phyloP scores from a whole-genome alignment of 2,797 vertebrate genomes.

The Pyrocephalus nanus region DNA sequence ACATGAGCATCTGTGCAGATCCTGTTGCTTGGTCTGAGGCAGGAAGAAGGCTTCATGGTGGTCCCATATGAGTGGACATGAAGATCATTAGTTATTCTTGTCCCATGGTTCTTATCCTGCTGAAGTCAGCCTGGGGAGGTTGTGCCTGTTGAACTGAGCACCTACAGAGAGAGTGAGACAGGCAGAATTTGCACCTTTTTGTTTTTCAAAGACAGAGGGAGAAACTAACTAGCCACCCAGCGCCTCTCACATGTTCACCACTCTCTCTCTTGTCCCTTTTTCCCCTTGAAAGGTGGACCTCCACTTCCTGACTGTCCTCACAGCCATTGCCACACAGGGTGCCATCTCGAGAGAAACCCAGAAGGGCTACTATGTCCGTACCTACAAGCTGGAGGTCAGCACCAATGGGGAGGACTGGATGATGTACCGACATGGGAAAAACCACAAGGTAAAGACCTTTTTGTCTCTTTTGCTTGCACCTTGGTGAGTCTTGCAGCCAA shows the following conservation, averaged over 20 bases:
- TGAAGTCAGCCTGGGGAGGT: not conserved
- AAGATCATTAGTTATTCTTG: not conserved
- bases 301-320: conserved; percentile 88
- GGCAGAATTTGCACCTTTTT: not conserved
- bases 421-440: conserved; percentile 96
- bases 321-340: conserved; percentile 94
- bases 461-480: not conserved
- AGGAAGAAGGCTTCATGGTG: not conserved
- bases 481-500: not conserved
- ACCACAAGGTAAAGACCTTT: conserved; percentile 88
- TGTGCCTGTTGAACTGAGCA: not conserved
- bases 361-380: conserved; percentile 90
- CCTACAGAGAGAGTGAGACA: not conserved
- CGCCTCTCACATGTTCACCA: not conserved
- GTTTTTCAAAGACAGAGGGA: not conserved
- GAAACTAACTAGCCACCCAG: not conserved
- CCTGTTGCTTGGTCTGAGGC: not conserved
- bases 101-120: not conserved
- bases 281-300: conserved; percentile 79
- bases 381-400: conserved; percentile 97
- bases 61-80: not conserved
- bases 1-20: not conserved
- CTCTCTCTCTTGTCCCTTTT: not conserved
- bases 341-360: conserved; percentile 94
- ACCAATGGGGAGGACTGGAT: conserved; percentile 99